Base-by-base conservation (phyloP, 2,888 invertebrate species). In the Acronicta aceris region DNA sequence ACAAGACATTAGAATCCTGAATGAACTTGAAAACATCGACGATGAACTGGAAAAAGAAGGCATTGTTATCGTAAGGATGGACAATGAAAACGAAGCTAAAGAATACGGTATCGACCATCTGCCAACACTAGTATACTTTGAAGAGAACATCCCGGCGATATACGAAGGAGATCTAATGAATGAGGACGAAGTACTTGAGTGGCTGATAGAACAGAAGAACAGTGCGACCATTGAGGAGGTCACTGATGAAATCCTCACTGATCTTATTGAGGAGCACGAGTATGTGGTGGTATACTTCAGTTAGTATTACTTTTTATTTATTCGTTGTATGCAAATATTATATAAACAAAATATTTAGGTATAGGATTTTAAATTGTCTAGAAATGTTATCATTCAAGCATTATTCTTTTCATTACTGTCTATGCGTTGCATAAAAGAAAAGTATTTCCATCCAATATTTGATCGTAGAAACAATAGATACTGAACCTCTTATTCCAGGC, bases 281-380 rank as follows among this genome's bases (percentile, higher is more conserved):
- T 98, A 98, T 87, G 98, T 98, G 43, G 98, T 98, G n/a, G 98
- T 98, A 5, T 98, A 98, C 88, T 98, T 98, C 93, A 98, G 98
- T 97, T 91, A 95, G 96, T 95, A 67, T 61, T 48, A 36, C n/a
- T n/a, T 38, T 6, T 15, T 36, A 21, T 47, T 21, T 12, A 9
- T 30, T 30, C 8, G 10, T 10, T 9, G 9, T 2, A 8, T 30
- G 10, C 2, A 30, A 9, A 30, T 9, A 30, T 30, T 10, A 9
- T 30, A 0, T 9, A 30, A 7, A 27, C 6, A 27, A 27, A 27
- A 21, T 3, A 21, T 21, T 21, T 21, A 3, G 4, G 21, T 21
- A 21, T 2, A 21, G 4, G 4, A 21, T 21, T 21, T 21, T 21
- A 21, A 21, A 21, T 21, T 2, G 4, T 21, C 21, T 4, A 21